Conservation (phyloP, 1,140 invertebrate genomes). For the Nomia melanderi region DNA sequence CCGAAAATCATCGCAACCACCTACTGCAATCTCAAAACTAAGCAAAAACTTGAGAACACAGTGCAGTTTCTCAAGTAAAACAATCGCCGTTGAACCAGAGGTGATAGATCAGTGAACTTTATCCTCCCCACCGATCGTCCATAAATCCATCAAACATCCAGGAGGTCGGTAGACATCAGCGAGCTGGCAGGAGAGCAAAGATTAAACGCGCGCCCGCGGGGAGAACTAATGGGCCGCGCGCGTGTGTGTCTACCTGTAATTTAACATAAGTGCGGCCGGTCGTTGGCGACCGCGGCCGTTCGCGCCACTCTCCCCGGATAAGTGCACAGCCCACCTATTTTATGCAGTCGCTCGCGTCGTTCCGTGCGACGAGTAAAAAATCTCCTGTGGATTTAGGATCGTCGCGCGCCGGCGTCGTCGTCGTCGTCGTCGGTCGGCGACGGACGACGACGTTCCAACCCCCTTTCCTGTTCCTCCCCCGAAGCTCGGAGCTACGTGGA, state of each 20-base stretch:
- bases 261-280: conserved; percentile 57
- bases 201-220: conserved; percentile 22
- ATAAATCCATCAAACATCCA: too few relatives aligned
- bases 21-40: too few relatives aligned
- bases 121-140: too few relatives aligned
- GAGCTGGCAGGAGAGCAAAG: too few relatives aligned
- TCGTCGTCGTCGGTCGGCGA: background rate
- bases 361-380: conserved; percentile 24
- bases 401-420: background rate
- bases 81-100: too few relatives aligned
- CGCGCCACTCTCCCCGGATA: conserved; percentile 37
- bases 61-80: too few relatives aligned
- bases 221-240: conserved; percentile 53
- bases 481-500: background rate
- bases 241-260: conserved; percentile 60
- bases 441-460: background rate
- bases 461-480: background rate
- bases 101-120: too few relatives aligned
- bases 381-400: conserved; percentile 30
- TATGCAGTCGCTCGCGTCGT: conserved; percentile 49
- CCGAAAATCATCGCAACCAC: too few relatives aligned
- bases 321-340: conserved; percentile 49
- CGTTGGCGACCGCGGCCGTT: conserved; percentile 5
- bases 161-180: background rate
- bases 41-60: too few relatives aligned